Evolutionary conservation across 1,140 invertebrate species (phyloP).

Genomic region (Trialeurodes vaporariorum): DNA sequence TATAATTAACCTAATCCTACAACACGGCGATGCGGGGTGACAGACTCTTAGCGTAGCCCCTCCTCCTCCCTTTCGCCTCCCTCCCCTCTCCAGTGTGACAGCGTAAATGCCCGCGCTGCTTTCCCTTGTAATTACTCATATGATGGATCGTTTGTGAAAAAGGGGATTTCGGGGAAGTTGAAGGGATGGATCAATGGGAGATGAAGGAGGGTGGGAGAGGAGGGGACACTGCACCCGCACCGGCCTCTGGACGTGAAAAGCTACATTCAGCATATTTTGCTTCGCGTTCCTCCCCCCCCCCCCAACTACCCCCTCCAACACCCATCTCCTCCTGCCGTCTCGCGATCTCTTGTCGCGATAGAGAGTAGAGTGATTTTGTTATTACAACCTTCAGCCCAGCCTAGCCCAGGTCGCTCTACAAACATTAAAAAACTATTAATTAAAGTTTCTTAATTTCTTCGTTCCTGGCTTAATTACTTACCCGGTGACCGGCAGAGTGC

Average conservation of each 20-base stretch:
- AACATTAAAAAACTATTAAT: not conserved
- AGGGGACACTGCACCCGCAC: not conserved
- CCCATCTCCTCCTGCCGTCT: not conserved
- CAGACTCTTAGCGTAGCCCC: not conserved
- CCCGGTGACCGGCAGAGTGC: too few species aligned
- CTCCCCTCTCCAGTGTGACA: not conserved
- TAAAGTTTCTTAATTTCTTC: not conserved
- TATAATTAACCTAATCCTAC: conserved; percentile 1
- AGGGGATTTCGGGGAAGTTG: too few species aligned
- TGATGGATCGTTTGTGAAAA: not conserved
- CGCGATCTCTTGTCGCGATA: not conserved
- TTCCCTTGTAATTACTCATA: not conserved
- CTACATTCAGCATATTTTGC: not conserved
- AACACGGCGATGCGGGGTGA: not conserved
- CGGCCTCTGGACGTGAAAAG: not conserved
- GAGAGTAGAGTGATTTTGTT: not conserved
- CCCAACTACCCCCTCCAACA: too few species aligned
- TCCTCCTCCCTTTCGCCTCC: not conserved
- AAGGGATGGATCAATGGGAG: too few species aligned
- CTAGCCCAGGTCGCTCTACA: not conserved
- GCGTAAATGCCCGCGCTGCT: not conserved
- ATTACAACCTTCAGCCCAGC: not conserved
- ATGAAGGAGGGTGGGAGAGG: not conserved
- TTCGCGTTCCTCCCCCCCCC: not conserved
- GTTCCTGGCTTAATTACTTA: not conserved